Percentiles rank a stretch among this genome's conserved stretches.
Evolutionary conservation across 1,140 invertebrate genomes (phyloP).

Genomic region (Halictus rubicundus): DNA sequence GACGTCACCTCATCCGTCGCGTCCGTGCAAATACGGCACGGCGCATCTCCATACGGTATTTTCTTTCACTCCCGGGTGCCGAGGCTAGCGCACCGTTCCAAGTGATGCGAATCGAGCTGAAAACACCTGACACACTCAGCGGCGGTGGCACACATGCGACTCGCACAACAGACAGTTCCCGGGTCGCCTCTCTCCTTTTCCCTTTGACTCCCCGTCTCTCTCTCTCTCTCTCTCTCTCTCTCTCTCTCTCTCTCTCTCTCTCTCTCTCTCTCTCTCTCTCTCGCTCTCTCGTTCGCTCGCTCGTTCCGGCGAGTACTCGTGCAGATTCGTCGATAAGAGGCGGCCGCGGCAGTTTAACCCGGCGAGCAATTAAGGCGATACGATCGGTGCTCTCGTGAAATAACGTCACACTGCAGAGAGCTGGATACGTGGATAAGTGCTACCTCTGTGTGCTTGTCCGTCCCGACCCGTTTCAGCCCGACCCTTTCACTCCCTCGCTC

Average conservation of each 20-base stretch:
- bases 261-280: not conserved
- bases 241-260: not conserved
- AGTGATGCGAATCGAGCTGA: conserved; percentile 63
- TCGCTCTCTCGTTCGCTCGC: not conserved
- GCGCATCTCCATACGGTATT: conserved; percentile 38
- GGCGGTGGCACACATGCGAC: conserved; percentile 7
- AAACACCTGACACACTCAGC: conserved; percentile 68
- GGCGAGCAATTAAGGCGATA: conserved; percentile 77
- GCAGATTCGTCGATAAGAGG: conserved; percentile 74
- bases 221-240: not conserved
- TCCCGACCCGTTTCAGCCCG: not conserved
- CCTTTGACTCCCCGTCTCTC: not conserved
- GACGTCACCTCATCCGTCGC: not conserved
- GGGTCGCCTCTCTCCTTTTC: not conserved
- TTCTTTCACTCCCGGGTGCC: conserved; percentile 59
- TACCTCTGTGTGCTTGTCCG: conserved; percentile 23
- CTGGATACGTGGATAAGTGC: conserved; percentile 59
- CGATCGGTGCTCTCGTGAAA: conserved; percentile 72
- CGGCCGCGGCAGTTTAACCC: conserved; percentile 75
- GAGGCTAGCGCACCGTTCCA: conserved; percentile 28
- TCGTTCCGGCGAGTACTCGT: conserved; percentile 55
- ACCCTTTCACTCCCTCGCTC: conserved; percentile 15
- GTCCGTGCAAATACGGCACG: not conserved
- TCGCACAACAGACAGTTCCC: conserved; percentile 6
- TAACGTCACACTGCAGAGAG: conserved; percentile 70